phyloP scores from a whole-genome alignment of 1,140 invertebrate species.

The Papilio helenus region DNA sequence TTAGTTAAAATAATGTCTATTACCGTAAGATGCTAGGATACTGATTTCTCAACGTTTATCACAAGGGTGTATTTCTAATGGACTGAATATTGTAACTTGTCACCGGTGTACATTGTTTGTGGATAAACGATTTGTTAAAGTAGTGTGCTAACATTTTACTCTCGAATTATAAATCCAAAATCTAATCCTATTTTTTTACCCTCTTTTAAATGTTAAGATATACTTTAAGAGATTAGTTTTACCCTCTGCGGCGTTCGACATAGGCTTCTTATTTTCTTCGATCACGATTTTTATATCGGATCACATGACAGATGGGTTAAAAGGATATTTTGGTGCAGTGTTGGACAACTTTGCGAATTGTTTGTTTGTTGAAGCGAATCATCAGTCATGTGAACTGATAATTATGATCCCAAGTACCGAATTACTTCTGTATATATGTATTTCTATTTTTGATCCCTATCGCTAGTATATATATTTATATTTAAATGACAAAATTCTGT shows the following conservation, averaged over 20 bases:
- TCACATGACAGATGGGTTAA: slow-evolving; percentile 48
- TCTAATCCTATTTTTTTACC: slow-evolving; percentile 83
- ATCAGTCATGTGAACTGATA: slow-evolving; percentile 51
- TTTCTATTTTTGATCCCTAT: slow-evolving; percentile 52
- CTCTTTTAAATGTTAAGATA: slow-evolving; percentile 81
- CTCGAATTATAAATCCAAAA: slow-evolving; percentile 76
- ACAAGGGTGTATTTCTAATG: neutral
- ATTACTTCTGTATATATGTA: slow-evolving; percentile 63
- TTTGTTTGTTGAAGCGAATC: slow-evolving; percentile 39
- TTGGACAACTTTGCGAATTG: neutral
- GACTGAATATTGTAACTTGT: slow-evolving; percentile 5
- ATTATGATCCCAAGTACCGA: slow-evolving; percentile 58
- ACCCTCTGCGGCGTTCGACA: slow-evolving; percentile 67
- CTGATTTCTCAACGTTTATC: slow-evolving; percentile 40
- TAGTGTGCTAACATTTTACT: slow-evolving; percentile 47
- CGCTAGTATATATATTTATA: slow-evolving; percentile 52
- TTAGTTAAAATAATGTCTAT: slow-evolving; percentile 58
- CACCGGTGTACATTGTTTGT: neutral
- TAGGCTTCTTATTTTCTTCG: slow-evolving; percentile 81
- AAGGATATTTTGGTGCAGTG: slow-evolving; percentile 59
- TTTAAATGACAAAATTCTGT: slow-evolving; percentile 52
- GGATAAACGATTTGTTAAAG: slow-evolving; percentile 43
- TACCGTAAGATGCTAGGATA: slow-evolving; percentile 52
- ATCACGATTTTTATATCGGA: slow-evolving; percentile 46
- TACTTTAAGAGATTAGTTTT: slow-evolving; percentile 62